Evolutionary conservation across 2,113 vertebrate species (phyloP).

Genomic region (Elgaria multicarinata): DNA sequence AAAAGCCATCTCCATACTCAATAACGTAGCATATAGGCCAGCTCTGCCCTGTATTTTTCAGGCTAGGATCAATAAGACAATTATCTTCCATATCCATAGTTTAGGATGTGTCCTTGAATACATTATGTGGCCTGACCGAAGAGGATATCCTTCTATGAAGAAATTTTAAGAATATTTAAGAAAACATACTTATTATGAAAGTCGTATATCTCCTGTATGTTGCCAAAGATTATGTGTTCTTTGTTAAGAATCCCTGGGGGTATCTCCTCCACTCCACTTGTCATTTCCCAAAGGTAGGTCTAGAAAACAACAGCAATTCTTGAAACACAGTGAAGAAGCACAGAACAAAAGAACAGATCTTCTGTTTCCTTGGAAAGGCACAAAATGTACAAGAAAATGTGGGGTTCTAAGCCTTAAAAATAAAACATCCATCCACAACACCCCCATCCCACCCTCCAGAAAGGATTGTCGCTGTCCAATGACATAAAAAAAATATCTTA

Average conservation of each 20-base stretch:
- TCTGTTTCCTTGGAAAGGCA: constrained; percentile 16
- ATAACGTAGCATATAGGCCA: not conserved
- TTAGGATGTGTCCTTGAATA: not conserved
- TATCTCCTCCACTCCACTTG: constrained; percentile 93
- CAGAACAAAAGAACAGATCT: constrained; percentile 36
- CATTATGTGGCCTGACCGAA: not conserved
- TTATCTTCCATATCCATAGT: not conserved
- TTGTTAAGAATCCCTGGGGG: constrained; percentile 93
- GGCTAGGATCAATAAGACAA: not conserved
- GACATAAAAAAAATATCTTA: constrained; percentile 33
- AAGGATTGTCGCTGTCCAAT: not conserved
- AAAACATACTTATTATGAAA: constrained; percentile 96
- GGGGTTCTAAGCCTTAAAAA: constrained; percentile 32
- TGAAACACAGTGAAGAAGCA: constrained; percentile 48
- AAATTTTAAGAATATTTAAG: constrained; percentile 23
- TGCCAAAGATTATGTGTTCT: constrained; percentile 95
- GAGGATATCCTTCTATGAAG: not conserved
- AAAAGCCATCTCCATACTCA: not conserved
- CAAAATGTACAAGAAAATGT: not conserved
- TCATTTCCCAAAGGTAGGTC: constrained; percentile 99
- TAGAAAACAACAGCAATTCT: constrained; percentile 74
- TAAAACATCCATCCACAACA: constrained; percentile 3
- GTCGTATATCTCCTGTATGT: constrained; percentile 98
- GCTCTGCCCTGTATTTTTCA: not conserved
- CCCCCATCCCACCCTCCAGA: not conserved